Percentiles rank a stretch among this genome's conserved stretches.
Evolutionary conservation across 2,113 vertebrate genomes (phyloP).

Genomic region (Cyrtonyx montezumae): DNA sequence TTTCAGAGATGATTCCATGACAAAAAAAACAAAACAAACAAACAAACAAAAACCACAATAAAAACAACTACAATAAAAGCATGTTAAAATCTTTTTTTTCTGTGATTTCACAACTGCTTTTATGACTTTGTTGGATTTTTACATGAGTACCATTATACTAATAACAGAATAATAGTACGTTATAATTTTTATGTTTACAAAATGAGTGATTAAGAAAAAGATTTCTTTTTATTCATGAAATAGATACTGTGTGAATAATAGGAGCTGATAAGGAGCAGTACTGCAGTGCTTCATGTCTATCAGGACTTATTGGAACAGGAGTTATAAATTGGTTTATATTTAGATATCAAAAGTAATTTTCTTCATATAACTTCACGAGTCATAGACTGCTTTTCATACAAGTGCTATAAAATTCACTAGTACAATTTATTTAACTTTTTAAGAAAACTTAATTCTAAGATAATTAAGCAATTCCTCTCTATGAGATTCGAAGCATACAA

Average conservation of each 20-base stretch:
- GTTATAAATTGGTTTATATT: not conserved
- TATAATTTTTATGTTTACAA: not conserved
- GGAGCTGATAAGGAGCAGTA: not conserved
- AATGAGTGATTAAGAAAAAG: not conserved
- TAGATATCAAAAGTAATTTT: not conserved
- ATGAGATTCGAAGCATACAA: not conserved
- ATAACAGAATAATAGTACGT: not conserved
- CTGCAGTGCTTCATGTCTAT: not conserved
- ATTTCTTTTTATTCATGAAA: not conserved
- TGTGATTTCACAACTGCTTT: not conserved
- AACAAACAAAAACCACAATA: too few relatives aligned
- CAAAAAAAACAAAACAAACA: not conserved
- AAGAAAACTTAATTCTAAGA: not conserved
- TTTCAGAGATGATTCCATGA: not conserved
- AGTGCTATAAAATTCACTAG: not conserved
- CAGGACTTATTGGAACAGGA: not conserved
- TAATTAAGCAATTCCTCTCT: not conserved
- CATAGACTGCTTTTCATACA: not conserved
- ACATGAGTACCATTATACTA: not conserved
- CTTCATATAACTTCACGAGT: not conserved
- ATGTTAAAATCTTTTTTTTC: not conserved
- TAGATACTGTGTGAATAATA: not conserved
- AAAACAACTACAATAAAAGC: not conserved
- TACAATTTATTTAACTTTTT: not conserved
- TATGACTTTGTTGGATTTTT: not conserved